These are phyloP conservation scores for Augiades crinisus DNA, from an alignment of 2,888 invertebrate genomes.

Conservation along the genomic window DNA sequence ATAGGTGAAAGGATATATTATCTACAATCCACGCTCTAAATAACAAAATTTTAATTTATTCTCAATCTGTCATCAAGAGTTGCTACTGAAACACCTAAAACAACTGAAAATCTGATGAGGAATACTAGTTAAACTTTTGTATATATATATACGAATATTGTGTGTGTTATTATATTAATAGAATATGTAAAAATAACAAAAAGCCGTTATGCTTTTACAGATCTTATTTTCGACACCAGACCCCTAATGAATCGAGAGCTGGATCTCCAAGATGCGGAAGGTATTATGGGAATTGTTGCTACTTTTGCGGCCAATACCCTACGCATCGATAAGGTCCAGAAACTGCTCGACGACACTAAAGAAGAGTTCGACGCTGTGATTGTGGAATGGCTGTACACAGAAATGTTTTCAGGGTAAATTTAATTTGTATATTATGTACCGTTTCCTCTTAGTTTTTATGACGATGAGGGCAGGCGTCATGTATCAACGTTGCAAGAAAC, in stretches of 20 bases:
- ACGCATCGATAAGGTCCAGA: constrained; percentile 33
- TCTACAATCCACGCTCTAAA: too few species aligned
- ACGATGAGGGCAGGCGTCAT: too few species aligned
- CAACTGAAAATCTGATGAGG: too few species aligned
- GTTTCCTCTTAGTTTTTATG: neutral
- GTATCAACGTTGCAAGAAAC: too few species aligned
- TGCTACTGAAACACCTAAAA: too few species aligned
- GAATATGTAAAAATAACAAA: neutral
- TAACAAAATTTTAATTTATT: too few species aligned
- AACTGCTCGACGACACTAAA: constrained; percentile 29
- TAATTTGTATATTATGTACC: too few species aligned
- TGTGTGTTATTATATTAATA: too few species aligned
- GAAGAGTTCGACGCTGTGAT: constrained; percentile 35
- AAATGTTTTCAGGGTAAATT: constrained; percentile 34
- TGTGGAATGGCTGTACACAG: constrained; percentile 35
- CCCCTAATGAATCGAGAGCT: constrained; percentile 33
- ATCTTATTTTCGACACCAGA: constrained; percentile 31
- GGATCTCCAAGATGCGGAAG: constrained; percentile 27
- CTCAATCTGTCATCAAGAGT: too few species aligned
- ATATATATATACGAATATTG: too few species aligned
- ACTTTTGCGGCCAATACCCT: constrained; percentile 33
- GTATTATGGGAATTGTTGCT: constrained; percentile 27
- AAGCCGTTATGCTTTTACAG: constrained; percentile 37
- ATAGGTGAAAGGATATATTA: too few species aligned
- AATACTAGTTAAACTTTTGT: too few species aligned